These are phyloP conservation scores for Tenebrio molitor DNA, from an alignment of 1,140 invertebrate genomes.

Conservation along the genomic window DNA sequence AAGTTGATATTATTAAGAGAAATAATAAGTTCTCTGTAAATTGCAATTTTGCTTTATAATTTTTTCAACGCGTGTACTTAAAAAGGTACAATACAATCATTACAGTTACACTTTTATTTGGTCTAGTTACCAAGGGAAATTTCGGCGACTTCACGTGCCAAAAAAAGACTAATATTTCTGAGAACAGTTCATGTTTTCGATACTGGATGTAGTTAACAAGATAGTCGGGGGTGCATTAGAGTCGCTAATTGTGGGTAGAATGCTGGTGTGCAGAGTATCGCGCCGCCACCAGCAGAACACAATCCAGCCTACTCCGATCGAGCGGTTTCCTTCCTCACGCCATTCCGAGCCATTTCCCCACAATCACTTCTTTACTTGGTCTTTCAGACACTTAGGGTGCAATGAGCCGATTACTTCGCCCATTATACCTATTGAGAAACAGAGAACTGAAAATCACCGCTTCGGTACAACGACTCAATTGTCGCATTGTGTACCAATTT, in stretches of 20 bases:
- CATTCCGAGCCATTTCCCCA: slow-evolving; percentile 62
- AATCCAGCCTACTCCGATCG: slow-evolving; percentile 41
- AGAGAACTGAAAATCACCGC: slow-evolving; percentile 53
- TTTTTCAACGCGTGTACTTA: too few species aligned
- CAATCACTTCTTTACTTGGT: slow-evolving; percentile 59
- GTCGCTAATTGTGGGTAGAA: slow-evolving; percentile 25
- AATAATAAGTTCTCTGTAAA: too few species aligned
- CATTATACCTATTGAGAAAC: slow-evolving; percentile 57
- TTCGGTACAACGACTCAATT: slow-evolving; percentile 50
- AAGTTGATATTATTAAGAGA: too few species aligned
- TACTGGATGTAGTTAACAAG: slow-evolving; percentile 25
- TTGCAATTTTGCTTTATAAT: too few species aligned
- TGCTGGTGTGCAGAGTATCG: slow-evolving; percentile 8
- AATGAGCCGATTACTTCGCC: slow-evolving; percentile 59
- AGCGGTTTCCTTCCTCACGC: slow-evolving; percentile 59
- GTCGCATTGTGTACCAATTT: slow-evolving; percentile 53
- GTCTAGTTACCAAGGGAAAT: too few species aligned
- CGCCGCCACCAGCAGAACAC: slow-evolving; percentile 30
- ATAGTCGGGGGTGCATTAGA: slow-evolving; percentile 17
- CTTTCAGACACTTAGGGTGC: slow-evolving; percentile 59
- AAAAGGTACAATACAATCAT: too few species aligned
- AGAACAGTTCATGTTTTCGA: slow-evolving; percentile 5
- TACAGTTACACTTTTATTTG: too few species aligned
- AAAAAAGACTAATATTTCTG: too few species aligned
- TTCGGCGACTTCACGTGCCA: too few species aligned